Base-by-base conservation (phyloP, 2,888 invertebrate species). In the Sesia apiformis region DNA sequence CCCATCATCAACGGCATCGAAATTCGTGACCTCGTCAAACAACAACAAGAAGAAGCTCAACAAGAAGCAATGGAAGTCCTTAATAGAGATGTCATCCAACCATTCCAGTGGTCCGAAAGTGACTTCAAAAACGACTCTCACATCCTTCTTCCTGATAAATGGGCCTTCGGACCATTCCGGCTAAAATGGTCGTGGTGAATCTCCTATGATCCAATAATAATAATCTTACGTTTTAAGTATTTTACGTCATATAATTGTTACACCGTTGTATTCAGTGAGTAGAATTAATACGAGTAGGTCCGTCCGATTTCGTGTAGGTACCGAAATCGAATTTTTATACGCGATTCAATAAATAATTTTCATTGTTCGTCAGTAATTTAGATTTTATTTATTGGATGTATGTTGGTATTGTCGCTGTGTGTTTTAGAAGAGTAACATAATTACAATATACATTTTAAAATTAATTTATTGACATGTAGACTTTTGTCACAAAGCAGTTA, bases 81-180 rank as follows among this genome's bases (percentile, higher is more conserved):
- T 7, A 84, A 83, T 58, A 81, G 72, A 66, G 74, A 84, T 55
- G 63, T 76, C 3, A 68, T 89, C 4, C 78, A 79, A 54, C 92
- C 94, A 0, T 97, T 96, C 78, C 91, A 92, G 67, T 96, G 96
- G 96, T 93, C 93, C 53, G 91, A 90, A 53, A 92, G 93, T 59
- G 90, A 90, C 59, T 94, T 93, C 66, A 88, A 86, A 3, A 84
- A 91, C 56, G 70, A 78, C 52, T 89, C 92, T 0, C 96, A 95
- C 67, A 74, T 91, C 58, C 95, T 94, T 3, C 93, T 95, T 5
- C 95, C 96, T 0, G 94, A 96, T 63, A 75, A 90, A 52, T 96
- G 94, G 91, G 85, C 91, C 52, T 96, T 96, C 72, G 84, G 90
- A 42, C 91, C 92, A 2, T 84, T 93, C 51, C 74, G 77, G 56